These are phyloP conservation scores for Sibirionetta formosa DNA, from an alignment of 2,797 vertebrate genomes.

Conservation along the genomic window DNA sequence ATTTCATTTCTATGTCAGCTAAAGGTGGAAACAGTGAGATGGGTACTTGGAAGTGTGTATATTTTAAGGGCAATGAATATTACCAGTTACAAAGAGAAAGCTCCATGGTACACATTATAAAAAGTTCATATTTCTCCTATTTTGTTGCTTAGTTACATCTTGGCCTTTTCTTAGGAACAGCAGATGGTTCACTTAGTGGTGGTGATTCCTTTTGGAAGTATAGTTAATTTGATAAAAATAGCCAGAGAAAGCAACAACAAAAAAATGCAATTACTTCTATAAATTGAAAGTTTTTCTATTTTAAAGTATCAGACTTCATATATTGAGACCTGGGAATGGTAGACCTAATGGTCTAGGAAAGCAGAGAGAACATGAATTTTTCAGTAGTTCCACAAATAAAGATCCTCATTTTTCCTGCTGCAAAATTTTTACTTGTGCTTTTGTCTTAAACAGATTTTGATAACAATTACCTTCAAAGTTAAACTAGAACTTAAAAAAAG, in stretches of 20 bases:
- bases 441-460: not conserved
- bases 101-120: not conserved
- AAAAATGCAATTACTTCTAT: conserved; percentile 6
- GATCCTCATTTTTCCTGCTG: not conserved
- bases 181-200: conserved; percentile 13
- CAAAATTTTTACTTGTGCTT: not conserved
- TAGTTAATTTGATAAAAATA: not conserved
- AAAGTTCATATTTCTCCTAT: conserved; percentile 25
- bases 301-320: not conserved
- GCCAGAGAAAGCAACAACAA: not conserved
- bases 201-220: conserved; percentile 10
- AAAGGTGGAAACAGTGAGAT: not conserved
- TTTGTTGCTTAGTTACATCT: conserved; percentile 55
- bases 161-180: not conserved
- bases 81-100: conserved; percentile 11
- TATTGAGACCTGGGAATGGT: not conserved
- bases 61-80: not conserved
- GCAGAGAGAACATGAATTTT: not conserved
- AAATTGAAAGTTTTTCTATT: not conserved
- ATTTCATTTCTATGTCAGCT: not conserved
- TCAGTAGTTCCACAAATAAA: not conserved
- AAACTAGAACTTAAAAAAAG: not conserved
- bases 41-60: conserved; percentile 12
- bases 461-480: not conserved
- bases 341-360: not conserved